Base-by-base conservation (phyloP, 2,888 invertebrate genomes). In the Kuschelorhynchus macadamiae region DNA sequence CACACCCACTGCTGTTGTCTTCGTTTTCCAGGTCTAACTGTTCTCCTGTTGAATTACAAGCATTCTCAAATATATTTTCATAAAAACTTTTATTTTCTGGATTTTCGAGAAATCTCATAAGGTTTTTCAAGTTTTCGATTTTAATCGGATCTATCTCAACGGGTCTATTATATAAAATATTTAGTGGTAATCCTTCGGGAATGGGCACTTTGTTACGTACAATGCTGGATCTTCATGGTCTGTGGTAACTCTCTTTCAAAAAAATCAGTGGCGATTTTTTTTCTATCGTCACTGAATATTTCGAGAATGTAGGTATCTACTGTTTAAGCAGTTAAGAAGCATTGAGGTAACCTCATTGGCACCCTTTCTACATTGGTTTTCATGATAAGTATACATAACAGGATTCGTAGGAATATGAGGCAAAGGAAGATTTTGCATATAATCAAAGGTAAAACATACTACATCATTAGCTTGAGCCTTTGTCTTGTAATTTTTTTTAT, bases 1-100 rank as follows among this genome's bases (percentile, higher is more conserved):
- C 44, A 44, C 44, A 44, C 3, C 44, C 44, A 44, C 44, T 44
- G 44, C 44, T 44, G 44, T 18, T 44, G 44, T 14, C 44, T 12
- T 44, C 44, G 4, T 14, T 16, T 5, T 44, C 44, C 18, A 44
- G 16, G 11, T 44, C 44, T 12, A 18, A 7, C 44, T 17, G 18
- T 11, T 2, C 16, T 18, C 44, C 16, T 5, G 3, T n/a, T 16
- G 16, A 9, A 5, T n/a, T 18, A 44, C 16, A 5, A 18, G 5
- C 16, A 17, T 17, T 18, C 12, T 11, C 11, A 17, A 44, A 44
- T 44, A 44, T 12, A 9, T 16, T 11, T 14, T 44, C 16, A 44
- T 44, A 44, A 18, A 44, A 44, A 44, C 2, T 12, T 41, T 12
- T 8, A 16, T 44, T 44, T 16, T 44, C 18, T 18, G 44, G 44